Evolutionary conservation across 2,888 invertebrate species (phyloP), one percentile per base, ranked within the genome.

Genomic region (Drosophila mimetica): DNA sequence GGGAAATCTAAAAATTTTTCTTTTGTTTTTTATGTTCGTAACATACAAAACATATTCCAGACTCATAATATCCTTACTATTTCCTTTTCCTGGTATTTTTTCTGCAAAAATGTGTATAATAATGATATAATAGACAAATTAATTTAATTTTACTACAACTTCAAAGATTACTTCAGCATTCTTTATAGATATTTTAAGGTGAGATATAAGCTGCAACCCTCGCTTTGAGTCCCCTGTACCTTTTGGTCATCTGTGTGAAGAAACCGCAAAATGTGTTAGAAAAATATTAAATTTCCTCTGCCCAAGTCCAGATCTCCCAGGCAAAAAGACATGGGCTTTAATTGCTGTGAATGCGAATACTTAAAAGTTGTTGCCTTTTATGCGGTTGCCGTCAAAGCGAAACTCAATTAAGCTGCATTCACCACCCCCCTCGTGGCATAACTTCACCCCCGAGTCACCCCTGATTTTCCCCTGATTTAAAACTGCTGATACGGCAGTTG

Each of bases 301-400:
- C 14, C 51, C 18, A 9, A 28, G 42, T 4, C 6, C 32, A 55
- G 28, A 36, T 46, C 9, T 11, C n/a, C 51, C 34, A 18, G 25
- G 36, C 42, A 28, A 48, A 37, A 39, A 28, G 28, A 48, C 28
- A 44, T n/a, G 52, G 51, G 55, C 83, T 86, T 87, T 87, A 84
- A 84, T 84, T 84, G 83, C 67, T 36, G 46, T 57, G 72, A 67
- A 86, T 86, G 76, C 66, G 88, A 84, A 88, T 81, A 83, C 86
- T 83, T 86, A 88, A 86, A 88, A 88, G 79, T 88, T 75, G 77
- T 78, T 76, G 79, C 70, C 88, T 84, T 88, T 86, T 80, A 74
- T 85, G 85, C 81, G 85, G 85, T 85, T 86, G 74, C 86, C 78
- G 83, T 88, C 87, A 85, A 86, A 85, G 87, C 75, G 78, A 86